Base-by-base conservation (phyloP, 1,140 invertebrate species). In the Rhizoglyphus robini region DNA sequence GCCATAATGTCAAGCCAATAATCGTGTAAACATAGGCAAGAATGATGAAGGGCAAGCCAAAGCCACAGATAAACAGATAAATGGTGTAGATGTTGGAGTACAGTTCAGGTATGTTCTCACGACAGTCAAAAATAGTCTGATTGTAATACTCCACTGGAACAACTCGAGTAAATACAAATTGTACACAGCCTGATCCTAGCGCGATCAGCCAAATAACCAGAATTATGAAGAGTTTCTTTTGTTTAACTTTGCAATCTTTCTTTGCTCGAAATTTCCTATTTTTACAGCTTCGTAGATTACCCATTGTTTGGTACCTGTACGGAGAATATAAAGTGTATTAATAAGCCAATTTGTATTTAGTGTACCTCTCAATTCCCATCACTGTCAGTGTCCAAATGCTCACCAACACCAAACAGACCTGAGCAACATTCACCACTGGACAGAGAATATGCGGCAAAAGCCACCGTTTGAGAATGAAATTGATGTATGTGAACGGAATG, bases 1-100 rank as follows among this genome's bases (percentile, higher is more conserved):
- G 70, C 78, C 79, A 81, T 68, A 77, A 70, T 59, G 72, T 72
- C 49, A 68, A 73, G 1, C 73, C 74, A 15, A 77, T 75, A 48
- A 76, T 73, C 4, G 75, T 70, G 68, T 81, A 81, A 0, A 79
- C 78, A 59, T 77, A 75, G 4, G 73, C 73, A 5, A 81, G 73
- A 23, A 77, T 74, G 8, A 74, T 36, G 47, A 81, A 72, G 0
- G 80, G 80, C n/a, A 81, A 70, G 11, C 76, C 69, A 70, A 80
- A 81, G 2, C 79, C 81, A 18, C 78, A 57, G 2, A 77, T 65
- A 61, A 81, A 76, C 3, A 81, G 70, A 65, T 76, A 71, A 8
- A 79, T 72, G 0, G 78, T 79, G 71, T 80, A 63, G 13, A 54
- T 25, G 4, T 36, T 54, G 5, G n/a, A 31, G 15, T 25, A 63